Conservation (phyloP, 2,888 invertebrate species). For the Pinctada fucata region DNA sequence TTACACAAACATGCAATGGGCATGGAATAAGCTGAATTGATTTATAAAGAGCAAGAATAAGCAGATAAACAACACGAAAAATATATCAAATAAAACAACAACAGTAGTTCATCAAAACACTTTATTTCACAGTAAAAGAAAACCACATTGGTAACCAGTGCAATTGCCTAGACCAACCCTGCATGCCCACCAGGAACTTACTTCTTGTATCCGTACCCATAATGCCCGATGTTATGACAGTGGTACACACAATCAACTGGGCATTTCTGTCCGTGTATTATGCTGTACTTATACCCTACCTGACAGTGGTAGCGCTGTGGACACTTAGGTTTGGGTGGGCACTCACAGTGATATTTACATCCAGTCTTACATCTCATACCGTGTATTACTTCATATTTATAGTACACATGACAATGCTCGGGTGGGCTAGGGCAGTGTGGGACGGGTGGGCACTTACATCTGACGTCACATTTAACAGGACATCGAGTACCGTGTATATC, state of each 20-base stretch:
- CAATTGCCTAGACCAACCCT: too few relatives aligned
- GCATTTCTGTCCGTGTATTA: conserved; percentile 7
- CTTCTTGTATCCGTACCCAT: neutral
- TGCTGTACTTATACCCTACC: neutral
- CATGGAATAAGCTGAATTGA: too few relatives aligned
- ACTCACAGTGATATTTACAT: conserved; percentile 2
- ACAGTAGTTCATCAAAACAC: too few relatives aligned
- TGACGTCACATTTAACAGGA: neutral
- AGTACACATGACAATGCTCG: conserved; percentile 1
- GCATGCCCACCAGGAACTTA: too few relatives aligned
- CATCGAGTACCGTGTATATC: neutral
- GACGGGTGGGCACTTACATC: conserved; percentile 4
- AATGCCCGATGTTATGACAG: neutral
- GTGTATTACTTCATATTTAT: conserved; percentile 5
- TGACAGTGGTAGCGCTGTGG: neutral
- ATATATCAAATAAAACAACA: too few relatives aligned
- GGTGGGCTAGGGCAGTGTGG: conserved; percentile 3
- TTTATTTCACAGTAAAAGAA: too few relatives aligned
- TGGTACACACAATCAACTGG: conserved; percentile 3
- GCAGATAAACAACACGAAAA: too few relatives aligned
- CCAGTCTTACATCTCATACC: neutral
- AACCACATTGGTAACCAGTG: too few relatives aligned
- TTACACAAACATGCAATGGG: too few relatives aligned
- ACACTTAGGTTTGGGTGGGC: neutral
- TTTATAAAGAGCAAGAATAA: too few relatives aligned